Conservation (phyloP, 92 coral and sea anemone species). For the Pocillopora grandis region DNA sequence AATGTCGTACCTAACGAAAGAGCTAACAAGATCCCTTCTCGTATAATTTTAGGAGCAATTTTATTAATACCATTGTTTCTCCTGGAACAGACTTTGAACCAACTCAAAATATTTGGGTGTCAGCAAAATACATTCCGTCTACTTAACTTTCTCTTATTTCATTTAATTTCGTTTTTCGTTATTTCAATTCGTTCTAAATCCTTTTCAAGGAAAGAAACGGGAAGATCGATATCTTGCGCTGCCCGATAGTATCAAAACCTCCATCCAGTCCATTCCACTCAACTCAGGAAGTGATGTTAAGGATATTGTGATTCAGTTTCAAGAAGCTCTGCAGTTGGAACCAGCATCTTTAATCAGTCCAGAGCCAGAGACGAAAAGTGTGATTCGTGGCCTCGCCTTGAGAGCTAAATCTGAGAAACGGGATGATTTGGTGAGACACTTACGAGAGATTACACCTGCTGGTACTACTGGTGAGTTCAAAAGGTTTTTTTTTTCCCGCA, state of each 20-base stretch:
- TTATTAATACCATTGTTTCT: too few species aligned
- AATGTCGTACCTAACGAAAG: too few species aligned
- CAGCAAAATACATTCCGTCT: too few species aligned
- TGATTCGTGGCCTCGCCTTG: slow-evolving; percentile 1
- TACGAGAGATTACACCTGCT: slow-evolving; percentile 3
- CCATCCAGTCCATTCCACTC: not conserved
- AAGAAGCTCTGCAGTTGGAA: not conserved
- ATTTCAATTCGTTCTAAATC: not conserved
- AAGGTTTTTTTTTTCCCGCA: too few species aligned
- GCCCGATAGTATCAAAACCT: not conserved
- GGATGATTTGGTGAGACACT: not conserved
- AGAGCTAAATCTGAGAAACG: slow-evolving; percentile 8
- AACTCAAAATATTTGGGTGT: too few species aligned
- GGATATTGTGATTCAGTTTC: not conserved
- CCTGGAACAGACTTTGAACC: too few species aligned
- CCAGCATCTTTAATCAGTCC: not conserved
- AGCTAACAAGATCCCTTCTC: too few species aligned
- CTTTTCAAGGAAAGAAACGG: not conserved
- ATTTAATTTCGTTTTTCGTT: too few species aligned
- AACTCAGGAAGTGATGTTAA: not conserved
- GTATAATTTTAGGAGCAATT: too few species aligned
- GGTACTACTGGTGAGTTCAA: not conserved
- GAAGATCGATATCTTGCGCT: not conserved
- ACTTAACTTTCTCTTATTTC: too few species aligned
- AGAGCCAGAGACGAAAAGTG: not conserved